These are phyloP conservation scores for Toxotes jaculatrix DNA, from an alignment of 2,113 vertebrate genomes.

Conservation along the genomic window DNA sequence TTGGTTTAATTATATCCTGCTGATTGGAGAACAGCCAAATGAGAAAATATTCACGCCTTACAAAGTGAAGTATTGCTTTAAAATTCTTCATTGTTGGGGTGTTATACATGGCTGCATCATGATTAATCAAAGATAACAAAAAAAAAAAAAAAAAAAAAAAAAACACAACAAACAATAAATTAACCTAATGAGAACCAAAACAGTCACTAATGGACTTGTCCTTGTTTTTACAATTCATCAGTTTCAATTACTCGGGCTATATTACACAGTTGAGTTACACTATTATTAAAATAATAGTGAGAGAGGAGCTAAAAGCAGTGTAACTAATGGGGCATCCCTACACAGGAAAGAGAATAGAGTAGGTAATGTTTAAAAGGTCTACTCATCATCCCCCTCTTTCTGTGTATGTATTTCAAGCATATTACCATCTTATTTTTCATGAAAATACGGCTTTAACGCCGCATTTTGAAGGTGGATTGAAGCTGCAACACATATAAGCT, in stretches of 20 bases:
- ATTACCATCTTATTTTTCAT: too few species aligned
- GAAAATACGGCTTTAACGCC: too few species aligned
- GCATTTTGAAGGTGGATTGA: too few species aligned
- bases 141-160: not conserved
- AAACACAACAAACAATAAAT: constrained; percentile 4
- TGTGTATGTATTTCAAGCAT: too few species aligned
- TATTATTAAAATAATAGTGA: constrained; percentile 36
- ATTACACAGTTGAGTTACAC: not conserved
- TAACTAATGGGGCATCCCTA: constrained; percentile 18
- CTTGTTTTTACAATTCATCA: constrained; percentile 8
- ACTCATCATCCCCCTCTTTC: not conserved
- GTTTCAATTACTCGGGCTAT: not conserved
- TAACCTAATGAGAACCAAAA: constrained; percentile 3
- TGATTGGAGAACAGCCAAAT: not conserved
- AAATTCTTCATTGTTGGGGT: too few species aligned
- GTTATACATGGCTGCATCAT: constrained; percentile 13
- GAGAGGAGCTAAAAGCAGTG: not conserved
- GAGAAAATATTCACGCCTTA: not conserved
- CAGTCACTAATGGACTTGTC: not conserved
- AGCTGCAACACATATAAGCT: too few species aligned
- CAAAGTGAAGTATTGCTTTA: not conserved
- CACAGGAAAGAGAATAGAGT: not conserved
- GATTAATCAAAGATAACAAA: not conserved
- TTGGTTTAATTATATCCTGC: constrained; percentile 3
- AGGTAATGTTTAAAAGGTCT: not conserved